Evolutionary conservation across 2,113 vertebrate species (phyloP).

Genomic region (Trematocara nigrifrons): DNA sequence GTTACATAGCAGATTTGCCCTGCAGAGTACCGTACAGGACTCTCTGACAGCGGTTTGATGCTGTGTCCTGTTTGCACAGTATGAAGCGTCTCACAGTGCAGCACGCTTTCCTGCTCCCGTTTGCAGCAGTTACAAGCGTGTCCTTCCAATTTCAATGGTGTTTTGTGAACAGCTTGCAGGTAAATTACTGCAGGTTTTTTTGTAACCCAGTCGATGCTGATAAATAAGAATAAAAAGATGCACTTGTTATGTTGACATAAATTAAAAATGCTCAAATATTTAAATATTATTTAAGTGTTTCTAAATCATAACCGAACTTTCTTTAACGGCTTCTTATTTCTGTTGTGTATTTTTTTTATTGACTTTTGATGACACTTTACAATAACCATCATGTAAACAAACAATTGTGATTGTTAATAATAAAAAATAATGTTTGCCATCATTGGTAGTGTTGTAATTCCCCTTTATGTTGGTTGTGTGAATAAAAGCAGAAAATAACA

Average conservation of each 20-base stretch:
- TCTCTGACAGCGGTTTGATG: background rate
- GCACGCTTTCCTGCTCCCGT: background rate
- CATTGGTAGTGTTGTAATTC: background rate
- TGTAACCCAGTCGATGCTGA: background rate
- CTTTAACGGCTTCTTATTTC: background rate
- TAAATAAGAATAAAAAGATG: background rate
- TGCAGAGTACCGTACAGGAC: rapidly evolving
- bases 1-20: background rate
- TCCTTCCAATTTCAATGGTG: rapidly evolving
- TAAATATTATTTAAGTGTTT: background rate
- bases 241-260: background rate
- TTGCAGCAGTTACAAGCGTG: rapidly evolving
- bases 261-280: background rate
- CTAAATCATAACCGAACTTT: background rate
- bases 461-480: background rate
- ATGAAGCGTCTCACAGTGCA: background rate
- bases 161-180: background rate
- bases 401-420: background rate
- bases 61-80: background rate
- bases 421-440: rapidly evolving
- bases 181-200: background rate
- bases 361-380: rapidly evolving
- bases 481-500: background rate
- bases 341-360: background rate
- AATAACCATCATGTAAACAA: background rate